A percentile compares a stretch with the other conserved stretches of the same genome.
Conservation (phyloP, 2,888 invertebrate genomes). For the Dilophus febrilis region DNA sequence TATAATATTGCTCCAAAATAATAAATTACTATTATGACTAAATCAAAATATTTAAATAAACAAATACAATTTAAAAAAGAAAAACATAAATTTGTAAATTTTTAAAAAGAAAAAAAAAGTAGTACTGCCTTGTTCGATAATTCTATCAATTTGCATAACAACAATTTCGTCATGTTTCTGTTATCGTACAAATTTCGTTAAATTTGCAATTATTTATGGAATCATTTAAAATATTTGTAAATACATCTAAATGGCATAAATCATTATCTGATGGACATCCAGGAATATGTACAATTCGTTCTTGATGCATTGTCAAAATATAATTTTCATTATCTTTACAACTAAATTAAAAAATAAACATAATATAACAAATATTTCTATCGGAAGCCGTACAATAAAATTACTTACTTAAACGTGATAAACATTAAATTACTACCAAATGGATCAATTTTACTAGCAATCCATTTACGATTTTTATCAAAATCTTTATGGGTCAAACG, state of each 20-base stretch:
- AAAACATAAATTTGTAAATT: too few species aligned
- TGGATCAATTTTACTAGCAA: slow-evolving; percentile 46
- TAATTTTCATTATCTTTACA: slow-evolving; percentile 35
- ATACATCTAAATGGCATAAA: slow-evolving; percentile 43
- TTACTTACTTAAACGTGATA: slow-evolving; percentile 48
- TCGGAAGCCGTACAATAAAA: too few species aligned
- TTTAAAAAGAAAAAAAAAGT: too few species aligned
- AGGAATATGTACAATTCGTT: slow-evolving; percentile 47
- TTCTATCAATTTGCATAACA: too few species aligned
- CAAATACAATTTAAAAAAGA: too few species aligned
- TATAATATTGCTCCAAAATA: too few species aligned
- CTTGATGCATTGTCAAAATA: slow-evolving; percentile 59
- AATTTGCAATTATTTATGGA: slow-evolving; percentile 50
- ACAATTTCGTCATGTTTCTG: background rate
- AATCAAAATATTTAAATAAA: too few species aligned
- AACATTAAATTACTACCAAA: slow-evolving; percentile 71
- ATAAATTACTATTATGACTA: too few species aligned
- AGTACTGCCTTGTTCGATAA: too few species aligned
- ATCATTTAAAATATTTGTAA: slow-evolving; percentile 38
- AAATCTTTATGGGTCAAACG: slow-evolving; percentile 40
- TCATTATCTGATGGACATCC: slow-evolving; percentile 42
- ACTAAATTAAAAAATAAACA: slow-evolving; percentile 11
- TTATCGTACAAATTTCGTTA: slow-evolving; percentile 39
- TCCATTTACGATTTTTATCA: slow-evolving; percentile 36
- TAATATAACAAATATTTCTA: slow-evolving; percentile 1